A percentile compares a stretch with the other conserved stretches of the same genome.
These are phyloP conservation scores for Mustela lutreola DNA, from an alignment of 2,113 vertebrate genomes.

Conservation along the genomic window DNA sequence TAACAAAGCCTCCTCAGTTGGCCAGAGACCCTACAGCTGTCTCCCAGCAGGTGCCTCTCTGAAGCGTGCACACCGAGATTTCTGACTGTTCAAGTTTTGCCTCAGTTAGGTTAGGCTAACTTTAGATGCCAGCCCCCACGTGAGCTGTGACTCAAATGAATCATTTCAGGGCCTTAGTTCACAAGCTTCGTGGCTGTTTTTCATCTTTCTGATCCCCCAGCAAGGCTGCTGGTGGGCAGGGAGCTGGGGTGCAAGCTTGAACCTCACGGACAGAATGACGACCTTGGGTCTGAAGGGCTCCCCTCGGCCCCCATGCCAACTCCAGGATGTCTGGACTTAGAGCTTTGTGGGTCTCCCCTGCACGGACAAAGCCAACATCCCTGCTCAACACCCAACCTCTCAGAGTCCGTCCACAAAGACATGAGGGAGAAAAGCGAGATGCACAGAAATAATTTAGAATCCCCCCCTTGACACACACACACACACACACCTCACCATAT, in stretches of 20 bases:
- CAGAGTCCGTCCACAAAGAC: constrained; percentile 40
- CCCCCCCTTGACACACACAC: neutral
- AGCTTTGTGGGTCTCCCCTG: neutral
- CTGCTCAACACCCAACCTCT: neutral
- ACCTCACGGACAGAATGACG: neutral
- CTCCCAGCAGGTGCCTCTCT: neutral
- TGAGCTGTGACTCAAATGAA: neutral
- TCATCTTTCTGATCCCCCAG: neutral
- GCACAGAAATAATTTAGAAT: constrained; percentile 72
- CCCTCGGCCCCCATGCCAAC: neutral
- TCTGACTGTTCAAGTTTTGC: neutral
- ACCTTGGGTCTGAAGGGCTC: neutral
- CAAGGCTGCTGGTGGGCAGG: neutral
- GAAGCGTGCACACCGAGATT: too few relatives aligned
- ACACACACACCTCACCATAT: neutral
- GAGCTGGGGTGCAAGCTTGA: neutral
- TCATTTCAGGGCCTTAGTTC: neutral
- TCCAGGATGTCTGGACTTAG: neutral
- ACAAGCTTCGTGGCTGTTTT: neutral
- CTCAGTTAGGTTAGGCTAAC: neutral
- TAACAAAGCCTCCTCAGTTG: neutral
- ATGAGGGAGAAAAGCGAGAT: constrained; percentile 56
- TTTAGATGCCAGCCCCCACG: neutral
- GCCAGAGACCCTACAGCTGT: neutral
- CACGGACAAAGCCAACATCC: neutral